phyloP scores from a whole-genome alignment of 92 coral and sea anemone genomes.

The Pocillopora meandrina region DNA sequence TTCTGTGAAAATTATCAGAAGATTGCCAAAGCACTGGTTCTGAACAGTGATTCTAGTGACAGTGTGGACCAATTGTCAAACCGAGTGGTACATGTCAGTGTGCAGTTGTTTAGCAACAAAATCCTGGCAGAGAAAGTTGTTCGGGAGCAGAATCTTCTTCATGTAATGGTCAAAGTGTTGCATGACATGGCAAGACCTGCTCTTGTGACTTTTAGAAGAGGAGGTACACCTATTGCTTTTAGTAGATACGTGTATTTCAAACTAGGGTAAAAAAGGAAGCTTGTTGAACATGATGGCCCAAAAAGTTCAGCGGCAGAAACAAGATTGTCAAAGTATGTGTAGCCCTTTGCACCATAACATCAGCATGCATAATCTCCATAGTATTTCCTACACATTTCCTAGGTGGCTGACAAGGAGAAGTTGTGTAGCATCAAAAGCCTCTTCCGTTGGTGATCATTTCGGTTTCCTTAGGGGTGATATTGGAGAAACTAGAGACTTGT shows the following conservation, averaged over 20 bases:
- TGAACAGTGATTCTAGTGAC: slow-evolving; percentile 52
- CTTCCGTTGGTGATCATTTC: too few species aligned
- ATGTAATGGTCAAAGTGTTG: slow-evolving; percentile 94
- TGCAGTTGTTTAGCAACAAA: slow-evolving; percentile 95
- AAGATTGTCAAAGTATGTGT: too few species aligned
- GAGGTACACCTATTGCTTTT: slow-evolving; percentile 55
- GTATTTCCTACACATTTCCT: too few species aligned
- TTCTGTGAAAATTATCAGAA: slow-evolving; percentile 97
- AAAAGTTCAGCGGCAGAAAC: too few species aligned
- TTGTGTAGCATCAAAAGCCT: too few species aligned
- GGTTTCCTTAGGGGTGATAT: too few species aligned
- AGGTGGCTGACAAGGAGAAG: too few species aligned
- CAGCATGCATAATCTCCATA: too few species aligned
- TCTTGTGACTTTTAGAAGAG: slow-evolving; percentile 73
- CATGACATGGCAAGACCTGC: slow-evolving; percentile 95
- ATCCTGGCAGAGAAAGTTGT: slow-evolving; percentile 91
- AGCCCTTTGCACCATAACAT: too few species aligned
- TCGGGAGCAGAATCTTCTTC: slow-evolving; percentile 88
- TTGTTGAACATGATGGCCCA: too few species aligned
- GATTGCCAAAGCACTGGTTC: slow-evolving; percentile 86
- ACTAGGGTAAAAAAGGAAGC: not conserved
- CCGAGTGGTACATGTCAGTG: slow-evolving; percentile 97
- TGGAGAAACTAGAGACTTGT: too few species aligned
- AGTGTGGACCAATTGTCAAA: slow-evolving; percentile 89
- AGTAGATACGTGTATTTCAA: not conserved